Evolutionary conservation across 2,797 vertebrate species (phyloP).

Genomic region (Denticeps clupeoides): DNA sequence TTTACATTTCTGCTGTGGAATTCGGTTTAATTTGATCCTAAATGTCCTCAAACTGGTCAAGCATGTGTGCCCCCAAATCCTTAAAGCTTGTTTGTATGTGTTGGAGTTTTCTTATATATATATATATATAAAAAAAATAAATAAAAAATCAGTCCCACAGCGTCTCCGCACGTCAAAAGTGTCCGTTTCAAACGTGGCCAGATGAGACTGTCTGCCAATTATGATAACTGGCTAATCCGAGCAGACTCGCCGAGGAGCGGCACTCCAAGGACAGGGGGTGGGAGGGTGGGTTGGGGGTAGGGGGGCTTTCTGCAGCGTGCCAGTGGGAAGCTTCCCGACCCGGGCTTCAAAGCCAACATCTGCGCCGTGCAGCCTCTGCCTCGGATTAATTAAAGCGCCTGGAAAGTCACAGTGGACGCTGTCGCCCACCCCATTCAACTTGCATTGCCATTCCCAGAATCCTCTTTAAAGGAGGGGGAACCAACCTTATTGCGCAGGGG

Average conservation of each 20-base stretch:
- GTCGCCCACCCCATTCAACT: conserved; percentile 11
- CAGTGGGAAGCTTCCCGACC: too few species aligned
- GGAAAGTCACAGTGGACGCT: conserved; percentile 19
- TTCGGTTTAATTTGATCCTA: too few species aligned
- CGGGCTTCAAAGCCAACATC: conserved; percentile 38
- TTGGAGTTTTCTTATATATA: too few species aligned
- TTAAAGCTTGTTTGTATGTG: too few species aligned
- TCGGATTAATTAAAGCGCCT: conserved; percentile 43
- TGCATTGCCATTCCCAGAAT: conserved; percentile 37
- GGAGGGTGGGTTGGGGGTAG: too few species aligned
- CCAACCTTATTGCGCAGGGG: too few species aligned
- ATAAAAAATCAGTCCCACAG: too few species aligned
- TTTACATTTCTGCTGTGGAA: too few species aligned
- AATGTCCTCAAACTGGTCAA: too few species aligned
- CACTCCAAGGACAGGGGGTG: neutral
- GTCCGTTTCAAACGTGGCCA: conserved; percentile 1
- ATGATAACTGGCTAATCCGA: neutral
- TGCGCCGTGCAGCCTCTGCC: conserved; percentile 19
- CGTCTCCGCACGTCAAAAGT: neutral
- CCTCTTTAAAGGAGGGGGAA: conserved; percentile 24
- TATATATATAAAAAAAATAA: too few species aligned
- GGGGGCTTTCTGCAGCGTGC: too few species aligned
- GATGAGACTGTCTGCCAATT: conserved; percentile 2
- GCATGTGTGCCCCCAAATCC: too few species aligned
- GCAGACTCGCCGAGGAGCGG: neutral